A percentile compares a stretch with the other conserved stretches of the same genome.
Evolutionary conservation across 2,113 vertebrate genomes (phyloP).

Genomic region (Caranx melampygus): DNA sequence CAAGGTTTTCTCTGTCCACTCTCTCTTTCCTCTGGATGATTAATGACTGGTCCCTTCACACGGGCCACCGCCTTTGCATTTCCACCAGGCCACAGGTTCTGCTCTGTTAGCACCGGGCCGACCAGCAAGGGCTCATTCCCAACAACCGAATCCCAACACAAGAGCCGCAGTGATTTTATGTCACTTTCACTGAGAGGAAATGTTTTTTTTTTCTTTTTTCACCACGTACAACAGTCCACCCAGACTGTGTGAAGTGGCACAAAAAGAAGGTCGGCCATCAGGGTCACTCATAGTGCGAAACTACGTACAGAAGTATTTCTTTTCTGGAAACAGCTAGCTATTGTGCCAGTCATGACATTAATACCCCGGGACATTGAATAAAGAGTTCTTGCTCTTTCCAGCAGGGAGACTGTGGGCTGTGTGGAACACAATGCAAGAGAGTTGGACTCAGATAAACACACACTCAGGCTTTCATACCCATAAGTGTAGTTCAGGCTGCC

Average conservation of each 20-base stretch:
- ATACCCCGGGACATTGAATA: background rate
- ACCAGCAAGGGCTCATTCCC: conserved; percentile 33
- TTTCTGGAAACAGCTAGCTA: conserved; percentile 3
- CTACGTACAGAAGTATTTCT: conserved; percentile 14
- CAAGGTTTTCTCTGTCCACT: conserved; percentile 16
- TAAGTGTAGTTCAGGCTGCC: conserved; percentile 15
- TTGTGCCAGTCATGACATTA: conserved; percentile 1
- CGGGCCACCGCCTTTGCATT: conserved; percentile 34
- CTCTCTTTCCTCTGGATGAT: conserved; percentile 46
- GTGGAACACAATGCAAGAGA: background rate
- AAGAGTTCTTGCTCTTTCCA: background rate
- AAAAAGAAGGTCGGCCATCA: conserved; percentile 15
- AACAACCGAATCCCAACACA: conserved; percentile 30
- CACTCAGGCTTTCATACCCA: background rate
- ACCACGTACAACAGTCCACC: background rate
- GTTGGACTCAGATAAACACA: conserved; percentile 16
- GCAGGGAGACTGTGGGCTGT: background rate
- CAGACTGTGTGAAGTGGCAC: conserved; percentile 22
- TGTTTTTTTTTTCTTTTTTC: too few species aligned
- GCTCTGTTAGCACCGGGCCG: conserved; percentile 40
- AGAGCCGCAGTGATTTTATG: conserved; percentile 22
- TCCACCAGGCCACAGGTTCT: conserved; percentile 42
- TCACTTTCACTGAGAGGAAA: conserved; percentile 5
- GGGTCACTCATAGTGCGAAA: conserved; percentile 11
- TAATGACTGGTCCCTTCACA: conserved; percentile 57